A percentile compares a stretch with the other conserved stretches of the same genome.
Evolutionary conservation across 2,113 vertebrate genomes (phyloP).

Genomic region (Amphilophus citrinellus): DNA sequence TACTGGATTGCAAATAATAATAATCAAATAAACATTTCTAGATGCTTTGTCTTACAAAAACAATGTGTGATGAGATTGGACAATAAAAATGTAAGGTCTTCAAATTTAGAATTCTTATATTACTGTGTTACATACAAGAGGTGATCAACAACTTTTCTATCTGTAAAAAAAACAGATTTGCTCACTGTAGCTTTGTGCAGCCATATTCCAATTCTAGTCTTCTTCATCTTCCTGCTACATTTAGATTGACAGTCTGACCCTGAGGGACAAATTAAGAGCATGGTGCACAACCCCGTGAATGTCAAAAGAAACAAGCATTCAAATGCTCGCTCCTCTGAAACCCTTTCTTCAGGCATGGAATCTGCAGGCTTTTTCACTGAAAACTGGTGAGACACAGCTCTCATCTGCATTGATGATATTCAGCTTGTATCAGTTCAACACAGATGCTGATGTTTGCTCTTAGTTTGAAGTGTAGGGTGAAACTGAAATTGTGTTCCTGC

Average conservation of each 20-base stretch:
- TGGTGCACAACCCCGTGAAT: not conserved
- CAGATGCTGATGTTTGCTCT: not conserved
- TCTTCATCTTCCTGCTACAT: not conserved
- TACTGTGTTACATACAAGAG: not conserved
- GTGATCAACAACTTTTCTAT: not conserved
- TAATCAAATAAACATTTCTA: not conserved
- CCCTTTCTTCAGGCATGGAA: not conserved
- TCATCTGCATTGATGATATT: conserved; percentile 2
- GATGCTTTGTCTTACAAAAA: not conserved
- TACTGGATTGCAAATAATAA: not conserved
- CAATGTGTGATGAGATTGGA: not conserved
- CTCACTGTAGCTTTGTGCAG: not conserved
- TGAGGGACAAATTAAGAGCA: conserved; percentile 11
- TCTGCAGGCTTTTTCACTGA: not conserved
- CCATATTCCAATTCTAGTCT: not conserved
- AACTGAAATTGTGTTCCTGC: not conserved
- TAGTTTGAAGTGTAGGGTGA: not conserved
- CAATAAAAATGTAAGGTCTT: not conserved
- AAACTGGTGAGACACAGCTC: not conserved
- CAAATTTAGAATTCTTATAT: not conserved
- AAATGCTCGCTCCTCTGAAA: not conserved
- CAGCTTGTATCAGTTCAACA: not conserved
- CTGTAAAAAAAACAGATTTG: not conserved
- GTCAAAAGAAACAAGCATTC: conserved; percentile 7
- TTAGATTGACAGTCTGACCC: conserved; percentile 1